Percentiles rank a stretch among this genome's conserved stretches.
Conservation (phyloP, 2,888 invertebrate genomes). For the Ophion obscuratus region DNA sequence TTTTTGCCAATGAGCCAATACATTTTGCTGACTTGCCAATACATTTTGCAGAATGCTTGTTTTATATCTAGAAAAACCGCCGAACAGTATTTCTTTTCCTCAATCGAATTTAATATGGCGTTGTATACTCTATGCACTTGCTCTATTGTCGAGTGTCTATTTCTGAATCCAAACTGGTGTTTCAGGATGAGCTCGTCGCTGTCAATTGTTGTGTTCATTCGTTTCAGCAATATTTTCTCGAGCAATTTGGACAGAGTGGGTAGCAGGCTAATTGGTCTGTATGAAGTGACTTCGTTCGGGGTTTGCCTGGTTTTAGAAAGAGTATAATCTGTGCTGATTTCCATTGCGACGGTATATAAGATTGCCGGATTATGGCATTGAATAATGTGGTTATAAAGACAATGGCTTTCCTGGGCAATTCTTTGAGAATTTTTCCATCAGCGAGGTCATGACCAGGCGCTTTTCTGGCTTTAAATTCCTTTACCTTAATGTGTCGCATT, state of each 20-base stretch:
- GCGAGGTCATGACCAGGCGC: slow-evolving; percentile 9
- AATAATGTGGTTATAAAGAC: slow-evolving; percentile 14
- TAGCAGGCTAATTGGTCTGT: slow-evolving; percentile 55
- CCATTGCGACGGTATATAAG: slow-evolving; percentile 43
- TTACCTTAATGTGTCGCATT: slow-evolving; percentile 10
- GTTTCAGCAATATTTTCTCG: slow-evolving; percentile 70
- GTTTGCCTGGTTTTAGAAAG: slow-evolving; percentile 28
- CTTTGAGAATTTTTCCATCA: slow-evolving; percentile 25
- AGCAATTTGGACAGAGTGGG: slow-evolving; percentile 56
- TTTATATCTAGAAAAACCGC: slow-evolving; percentile 24
- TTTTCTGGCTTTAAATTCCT: slow-evolving; percentile 32
- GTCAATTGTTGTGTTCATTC: slow-evolving; percentile 48
- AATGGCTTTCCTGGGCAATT: slow-evolving; percentile 29
- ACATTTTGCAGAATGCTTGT: slow-evolving; percentile 27
- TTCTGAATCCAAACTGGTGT: slow-evolving; percentile 40
- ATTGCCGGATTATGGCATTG: slow-evolving; percentile 29
- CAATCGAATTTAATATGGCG: slow-evolving; percentile 11
- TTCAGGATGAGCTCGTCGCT: not conserved
- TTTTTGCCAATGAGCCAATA: slow-evolving; percentile 49
- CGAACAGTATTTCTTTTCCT: slow-evolving; percentile 23
- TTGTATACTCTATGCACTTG: slow-evolving; percentile 22
- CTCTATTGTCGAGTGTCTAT: slow-evolving; percentile 42
- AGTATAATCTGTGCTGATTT: slow-evolving; percentile 51
- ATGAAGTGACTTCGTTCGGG: slow-evolving; percentile 32
- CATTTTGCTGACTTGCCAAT: slow-evolving; percentile 30